These are phyloP conservation scores for Athripsodes cinereus DNA, from an alignment of 2,888 invertebrate species.

Conservation along the genomic window DNA sequence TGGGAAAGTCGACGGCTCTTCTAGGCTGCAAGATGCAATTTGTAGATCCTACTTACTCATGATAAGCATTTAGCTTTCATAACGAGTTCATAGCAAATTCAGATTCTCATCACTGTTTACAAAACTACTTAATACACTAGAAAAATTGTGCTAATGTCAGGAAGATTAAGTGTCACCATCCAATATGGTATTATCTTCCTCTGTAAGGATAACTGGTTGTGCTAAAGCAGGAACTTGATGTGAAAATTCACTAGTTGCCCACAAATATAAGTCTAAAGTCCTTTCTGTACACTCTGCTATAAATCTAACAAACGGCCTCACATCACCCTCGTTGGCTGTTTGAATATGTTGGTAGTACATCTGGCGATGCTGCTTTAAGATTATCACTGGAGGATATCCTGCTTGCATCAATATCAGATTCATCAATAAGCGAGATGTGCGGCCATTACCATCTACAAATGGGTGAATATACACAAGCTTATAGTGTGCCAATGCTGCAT, in stretches of 20 bases:
- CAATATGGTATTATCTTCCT: constrained; percentile 24
- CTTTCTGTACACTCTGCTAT: constrained; percentile 90
- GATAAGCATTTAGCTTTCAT: no score
- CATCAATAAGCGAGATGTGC: constrained; percentile 93
- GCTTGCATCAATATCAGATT: constrained; percentile 92
- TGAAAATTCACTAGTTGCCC: constrained; percentile 72
- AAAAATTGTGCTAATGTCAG: no score
- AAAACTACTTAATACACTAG: no score
- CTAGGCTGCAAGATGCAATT: no score
- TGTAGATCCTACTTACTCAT: no score
- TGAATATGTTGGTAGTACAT: constrained; percentile 86
- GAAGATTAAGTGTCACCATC: neutral
- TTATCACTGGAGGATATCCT: constrained; percentile 93
- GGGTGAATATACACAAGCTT: constrained; percentile 96
- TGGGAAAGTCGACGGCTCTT: no score
- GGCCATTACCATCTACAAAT: constrained; percentile 93
- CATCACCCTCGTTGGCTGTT: constrained; percentile 89
- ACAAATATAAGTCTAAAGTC: constrained; percentile 80
- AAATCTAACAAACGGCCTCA: constrained; percentile 92
- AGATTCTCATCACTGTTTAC: no score
- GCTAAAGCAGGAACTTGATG: constrained; percentile 63
- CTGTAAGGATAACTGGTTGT: constrained; percentile 42
- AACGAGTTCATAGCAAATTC: no score
- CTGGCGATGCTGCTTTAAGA: constrained; percentile 79
- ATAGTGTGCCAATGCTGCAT: constrained; percentile 94